A percentile compares a stretch with the other conserved stretches of the same genome.
These are phyloP conservation scores for Perodicticus potto DNA, from an alignment of 2,797 vertebrate species.

Conservation along the genomic window DNA sequence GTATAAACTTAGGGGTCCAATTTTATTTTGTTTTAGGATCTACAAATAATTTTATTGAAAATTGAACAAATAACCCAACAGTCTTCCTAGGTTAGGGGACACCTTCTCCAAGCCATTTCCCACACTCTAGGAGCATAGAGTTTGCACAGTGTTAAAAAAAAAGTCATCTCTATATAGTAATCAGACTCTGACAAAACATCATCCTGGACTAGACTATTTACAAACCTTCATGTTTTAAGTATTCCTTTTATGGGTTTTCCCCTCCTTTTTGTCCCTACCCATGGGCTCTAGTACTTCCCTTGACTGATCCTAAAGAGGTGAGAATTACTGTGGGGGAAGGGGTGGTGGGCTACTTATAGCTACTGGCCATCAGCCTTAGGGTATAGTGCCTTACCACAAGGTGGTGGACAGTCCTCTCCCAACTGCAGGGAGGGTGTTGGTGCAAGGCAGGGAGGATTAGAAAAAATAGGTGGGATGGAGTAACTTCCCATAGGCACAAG, in stretches of 20 bases:
- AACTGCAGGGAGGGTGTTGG: neutral
- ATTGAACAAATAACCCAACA: constrained; percentile 88
- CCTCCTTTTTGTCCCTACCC: constrained; percentile 48
- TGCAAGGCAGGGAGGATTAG: constrained; percentile 27
- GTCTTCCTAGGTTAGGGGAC: constrained; percentile 80
- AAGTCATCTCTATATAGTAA: constrained; percentile 72
- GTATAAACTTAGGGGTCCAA: neutral
- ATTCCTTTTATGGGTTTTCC: constrained; percentile 75
- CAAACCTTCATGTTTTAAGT: constrained; percentile 88
- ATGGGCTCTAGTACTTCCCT: constrained; percentile 59
- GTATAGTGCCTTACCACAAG: constrained; percentile 22
- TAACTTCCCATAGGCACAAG: constrained; percentile 31
- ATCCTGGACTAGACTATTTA: constrained; percentile 87
- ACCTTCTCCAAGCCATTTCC: constrained; percentile 81
- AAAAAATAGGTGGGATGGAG: neutral
- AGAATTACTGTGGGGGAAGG: neutral
- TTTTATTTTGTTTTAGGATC: constrained; percentile 72
- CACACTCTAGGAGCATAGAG: constrained; percentile 79
- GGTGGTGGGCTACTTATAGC: constrained; percentile 24
- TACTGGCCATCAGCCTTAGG: constrained; percentile 44
- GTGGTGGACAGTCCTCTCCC: neutral
- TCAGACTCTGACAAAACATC: constrained; percentile 83
- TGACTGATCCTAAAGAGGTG: constrained; percentile 54
- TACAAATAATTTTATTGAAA: constrained; percentile 91
- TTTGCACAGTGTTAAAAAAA: constrained; percentile 70